Evolutionary conservation across 2,113 vertebrate species (phyloP), one percentile per base, ranked within the genome.

Genomic region (Polypterus bichir): DNA sequence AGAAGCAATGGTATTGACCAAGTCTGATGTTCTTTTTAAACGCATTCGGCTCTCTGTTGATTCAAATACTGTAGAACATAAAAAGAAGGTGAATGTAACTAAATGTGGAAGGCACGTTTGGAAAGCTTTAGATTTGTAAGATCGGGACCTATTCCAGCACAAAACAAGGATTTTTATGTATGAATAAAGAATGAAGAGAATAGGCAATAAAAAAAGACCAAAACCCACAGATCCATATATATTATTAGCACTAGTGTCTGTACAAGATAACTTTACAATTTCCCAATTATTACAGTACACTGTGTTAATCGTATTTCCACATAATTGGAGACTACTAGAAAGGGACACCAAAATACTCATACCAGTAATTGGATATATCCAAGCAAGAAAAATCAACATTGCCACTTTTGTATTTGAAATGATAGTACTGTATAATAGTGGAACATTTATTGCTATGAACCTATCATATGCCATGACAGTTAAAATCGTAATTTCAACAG

Each of bases 391-490:
- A 0, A 44, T 44, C 10, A 66, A 57, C 47, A 51, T 66, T 27
- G 9, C 45, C 47, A 59, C 9, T 3, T 4, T 63, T 9, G 54
- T 48, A 6, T 2, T 0, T 0, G 78, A 72, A 76, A 83, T 80
- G 47, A 82, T 9, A 1, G 56, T 51, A 1, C 46, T 64, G 62
- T 83, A 83, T 53, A 72, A 69, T 60, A 83, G 67, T 2, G 77
- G 79, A 9, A 2, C 44, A 10, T 76, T 81, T 72, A 83, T 77
- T 55, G 79, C 81, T 49, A 80, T 9, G 64, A 73, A 80, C 10
- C 81, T 74, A 71, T 83, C 80, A 44, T 72, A 80, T 3, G 80
- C 73, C 80, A 81, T 83, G 47, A 75, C 65, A 1, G 80, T 73
- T 44, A 83, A 67, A 7, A 58, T 71, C 60, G 65, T 69, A 64